A percentile compares a stretch with the other conserved stretches of the same genome.
Evolutionary conservation across 2,797 vertebrate genomes (phyloP).

Genomic region (Ibycter americanus): DNA sequence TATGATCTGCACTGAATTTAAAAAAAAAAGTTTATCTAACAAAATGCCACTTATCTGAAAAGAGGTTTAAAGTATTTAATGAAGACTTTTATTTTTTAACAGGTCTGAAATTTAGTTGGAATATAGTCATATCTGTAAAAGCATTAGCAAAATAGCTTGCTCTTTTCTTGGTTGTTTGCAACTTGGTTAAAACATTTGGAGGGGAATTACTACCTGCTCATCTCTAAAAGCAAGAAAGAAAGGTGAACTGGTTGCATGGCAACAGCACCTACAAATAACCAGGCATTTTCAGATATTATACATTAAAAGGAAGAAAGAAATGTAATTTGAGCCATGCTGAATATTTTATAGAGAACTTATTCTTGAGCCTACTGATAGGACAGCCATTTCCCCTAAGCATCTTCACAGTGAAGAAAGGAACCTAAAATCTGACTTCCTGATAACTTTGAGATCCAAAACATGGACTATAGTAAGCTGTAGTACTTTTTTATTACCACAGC

Average conservation of each 20-base stretch:
- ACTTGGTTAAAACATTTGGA: background rate
- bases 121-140: background rate
- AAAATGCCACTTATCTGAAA: background rate
- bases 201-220: background rate
- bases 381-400: background rate
- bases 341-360: background rate
- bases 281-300: conserved; percentile 48
- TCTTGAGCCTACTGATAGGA: background rate
- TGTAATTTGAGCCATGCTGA: background rate
- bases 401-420: background rate
- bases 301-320: background rate
- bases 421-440: background rate
- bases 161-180: background rate
- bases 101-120: background rate
- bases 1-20: background rate
- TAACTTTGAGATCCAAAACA: background rate
- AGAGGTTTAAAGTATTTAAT: background rate
- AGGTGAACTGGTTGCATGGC: conserved; percentile 65
- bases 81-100: background rate
- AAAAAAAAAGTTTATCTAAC: background rate
- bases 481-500: background rate
- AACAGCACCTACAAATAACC: conserved; percentile 65
- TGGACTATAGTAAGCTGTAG: background rate
- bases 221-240: background rate
- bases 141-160: background rate